Base-by-base conservation (phyloP, 1,140 invertebrate species). In the Acromyrmex heyeri region DNA sequence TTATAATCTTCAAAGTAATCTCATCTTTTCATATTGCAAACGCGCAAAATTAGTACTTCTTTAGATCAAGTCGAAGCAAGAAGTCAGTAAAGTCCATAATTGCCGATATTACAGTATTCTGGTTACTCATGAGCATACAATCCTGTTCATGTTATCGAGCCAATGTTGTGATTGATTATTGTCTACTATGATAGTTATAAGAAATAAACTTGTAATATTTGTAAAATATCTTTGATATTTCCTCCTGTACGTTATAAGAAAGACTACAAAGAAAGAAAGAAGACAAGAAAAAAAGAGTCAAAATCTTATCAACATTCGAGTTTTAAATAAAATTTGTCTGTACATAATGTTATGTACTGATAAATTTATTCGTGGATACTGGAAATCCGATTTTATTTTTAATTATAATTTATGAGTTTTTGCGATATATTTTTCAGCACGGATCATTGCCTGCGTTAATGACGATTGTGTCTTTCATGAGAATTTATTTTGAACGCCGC, bases 91-190 rank as follows among this genome's bases (percentile, higher is more conserved):
- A 75, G 10, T 61, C 8, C 69, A 59, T 59, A 18, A 77, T 85
- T 34, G 57, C 86, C 64, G 59, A 65, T 30, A 48, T 50, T 62
- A 55, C 64, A 86, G 83, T 90, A 87, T 89, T 87, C 53, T 27
- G 48, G n/a, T 82, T 82, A 76, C 55, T 69, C 48, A 72, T 85
- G 55, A 64, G 69, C 61, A 57, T 6, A n/a, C 24, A 18, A 5
- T 50, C 59, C 53, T 77, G 78, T 77, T 79, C 61, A 57, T 85
- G 53, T 50, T 50, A 73, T 78, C 38, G 59, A 81, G 64, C 62
- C 82, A 64, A 88, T 44, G 38, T 89, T 91, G 92, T 93, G 91
- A 93, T 93, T 92, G 92, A 91, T 86, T 91, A 93, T 90, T 90
- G 70, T 91, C 87, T 87, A 88, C 69, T 75, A 83, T 65, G 34